phyloP scores from a whole-genome alignment of 2,888 invertebrate species.

The Lumbricus terrestris region DNA sequence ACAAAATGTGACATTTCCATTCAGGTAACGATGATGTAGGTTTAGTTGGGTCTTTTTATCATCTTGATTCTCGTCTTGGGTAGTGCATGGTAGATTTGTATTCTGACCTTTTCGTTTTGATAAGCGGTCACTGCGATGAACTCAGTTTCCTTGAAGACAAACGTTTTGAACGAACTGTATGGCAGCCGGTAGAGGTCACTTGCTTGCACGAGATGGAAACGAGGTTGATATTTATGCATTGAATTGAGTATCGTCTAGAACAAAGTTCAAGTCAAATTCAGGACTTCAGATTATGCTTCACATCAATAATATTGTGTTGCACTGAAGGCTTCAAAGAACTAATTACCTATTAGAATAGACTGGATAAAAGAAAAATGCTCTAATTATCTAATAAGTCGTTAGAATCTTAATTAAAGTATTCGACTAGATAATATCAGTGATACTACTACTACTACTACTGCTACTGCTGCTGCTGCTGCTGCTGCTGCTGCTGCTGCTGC shows the following conservation, averaged over 20 bases:
- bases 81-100: not conserved
- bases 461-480: too few relatives aligned
- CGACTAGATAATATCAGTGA: too few relatives aligned
- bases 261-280: not conserved
- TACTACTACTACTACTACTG: too few relatives aligned
- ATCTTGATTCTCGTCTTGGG: not conserved
- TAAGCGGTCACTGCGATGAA: conserved; percentile 33
- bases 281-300: not conserved
- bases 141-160: conserved; percentile 29
- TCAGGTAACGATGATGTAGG: not conserved
- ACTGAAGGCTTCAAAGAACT: not conserved
- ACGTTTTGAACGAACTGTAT: conserved; percentile 27
- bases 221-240: conserved; percentile 31
- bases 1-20: not conserved
- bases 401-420: too few relatives aligned
- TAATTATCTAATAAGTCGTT: too few relatives aligned
- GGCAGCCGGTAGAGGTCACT: conserved; percentile 28
- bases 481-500: too few relatives aligned
- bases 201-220: conserved; percentile 29
- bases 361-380: too few relatives aligned
- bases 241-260: conserved; percentile 31
- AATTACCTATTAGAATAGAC: too few relatives aligned
- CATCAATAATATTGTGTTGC: not conserved
- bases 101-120: conserved; percentile 30
- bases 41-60: too few relatives aligned